Evolutionary conservation across 2,113 vertebrate species (phyloP).

Genomic region (Phalacrocorax brasilianus): DNA sequence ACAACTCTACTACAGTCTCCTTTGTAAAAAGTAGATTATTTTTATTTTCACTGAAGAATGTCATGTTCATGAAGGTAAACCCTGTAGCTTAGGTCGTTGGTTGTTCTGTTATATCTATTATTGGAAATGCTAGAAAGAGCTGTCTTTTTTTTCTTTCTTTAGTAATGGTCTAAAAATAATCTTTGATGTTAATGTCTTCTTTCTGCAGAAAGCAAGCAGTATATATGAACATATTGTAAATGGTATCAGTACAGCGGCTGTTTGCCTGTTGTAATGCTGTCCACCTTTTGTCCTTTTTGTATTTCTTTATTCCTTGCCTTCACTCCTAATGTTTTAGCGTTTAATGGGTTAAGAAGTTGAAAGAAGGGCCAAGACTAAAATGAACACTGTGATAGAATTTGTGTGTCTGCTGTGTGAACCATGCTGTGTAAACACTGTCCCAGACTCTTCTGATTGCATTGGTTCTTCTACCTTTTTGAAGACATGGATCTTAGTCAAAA

Average conservation of each 20-base stretch:
- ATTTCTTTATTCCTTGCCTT: neutral
- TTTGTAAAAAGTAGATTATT: neutral
- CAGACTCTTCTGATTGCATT: neutral
- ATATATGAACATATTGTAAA: neutral
- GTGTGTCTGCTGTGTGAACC: neutral
- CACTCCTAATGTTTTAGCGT: neutral
- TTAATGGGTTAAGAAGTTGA: neutral
- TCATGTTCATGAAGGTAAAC: neutral
- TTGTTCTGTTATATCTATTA: neutral
- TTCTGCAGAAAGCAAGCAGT: neutral
- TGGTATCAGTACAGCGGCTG: neutral
- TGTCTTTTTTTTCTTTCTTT: neutral
- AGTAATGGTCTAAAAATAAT: neutral
- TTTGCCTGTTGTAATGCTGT: neutral
- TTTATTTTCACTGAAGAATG: neutral
- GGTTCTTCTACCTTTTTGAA: neutral
- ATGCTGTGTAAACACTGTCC: no score
- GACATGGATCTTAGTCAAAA: neutral
- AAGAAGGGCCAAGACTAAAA: neutral
- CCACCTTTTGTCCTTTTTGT: neutral
- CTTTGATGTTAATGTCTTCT: neutral
- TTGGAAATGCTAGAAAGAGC: neutral
- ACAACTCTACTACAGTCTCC: neutral
- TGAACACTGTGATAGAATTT: neutral
- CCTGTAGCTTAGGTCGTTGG: neutral